These are phyloP conservation scores for Graphium colonna DNA, from an alignment of 2,888 invertebrate genomes.

Conservation along the genomic window DNA sequence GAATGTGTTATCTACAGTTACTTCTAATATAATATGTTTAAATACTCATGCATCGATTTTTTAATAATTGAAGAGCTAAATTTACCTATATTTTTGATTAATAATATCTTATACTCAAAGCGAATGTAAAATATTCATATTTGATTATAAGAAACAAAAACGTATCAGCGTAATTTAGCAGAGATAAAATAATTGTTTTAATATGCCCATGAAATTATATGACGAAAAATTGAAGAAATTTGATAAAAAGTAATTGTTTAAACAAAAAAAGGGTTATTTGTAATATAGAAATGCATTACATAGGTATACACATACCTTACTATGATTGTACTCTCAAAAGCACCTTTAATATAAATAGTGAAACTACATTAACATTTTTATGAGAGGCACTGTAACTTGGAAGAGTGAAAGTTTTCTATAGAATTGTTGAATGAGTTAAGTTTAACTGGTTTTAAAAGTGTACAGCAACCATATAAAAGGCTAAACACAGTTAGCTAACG, in stretches of 20 bases:
- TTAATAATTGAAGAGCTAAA: not conserved
- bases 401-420: not conserved
- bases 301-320: no score
- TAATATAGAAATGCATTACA: no score
- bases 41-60: not conserved
- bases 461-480: conserved; percentile 2
- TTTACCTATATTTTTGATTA: not conserved
- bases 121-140: no score
- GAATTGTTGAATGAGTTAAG: not conserved
- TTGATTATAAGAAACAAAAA: no score
- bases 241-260: no score
- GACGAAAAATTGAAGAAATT: no score
- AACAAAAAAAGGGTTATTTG: no score
- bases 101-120: no score
- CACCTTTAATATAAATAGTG: not conserved
- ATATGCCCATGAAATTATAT: no score
- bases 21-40: not conserved
- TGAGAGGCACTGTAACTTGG: not conserved
- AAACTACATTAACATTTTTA: not conserved
- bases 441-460: conserved; percentile 14
- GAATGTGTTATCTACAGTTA: not conserved
- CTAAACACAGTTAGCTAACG: conserved; percentile 28
- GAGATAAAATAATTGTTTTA: no score
- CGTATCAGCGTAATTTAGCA: no score
- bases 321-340: not conserved